Evolutionary conservation across 1,140 invertebrate genomes (phyloP), one percentile per base, ranked within the genome.

Genomic region (Proales similis): DNA sequence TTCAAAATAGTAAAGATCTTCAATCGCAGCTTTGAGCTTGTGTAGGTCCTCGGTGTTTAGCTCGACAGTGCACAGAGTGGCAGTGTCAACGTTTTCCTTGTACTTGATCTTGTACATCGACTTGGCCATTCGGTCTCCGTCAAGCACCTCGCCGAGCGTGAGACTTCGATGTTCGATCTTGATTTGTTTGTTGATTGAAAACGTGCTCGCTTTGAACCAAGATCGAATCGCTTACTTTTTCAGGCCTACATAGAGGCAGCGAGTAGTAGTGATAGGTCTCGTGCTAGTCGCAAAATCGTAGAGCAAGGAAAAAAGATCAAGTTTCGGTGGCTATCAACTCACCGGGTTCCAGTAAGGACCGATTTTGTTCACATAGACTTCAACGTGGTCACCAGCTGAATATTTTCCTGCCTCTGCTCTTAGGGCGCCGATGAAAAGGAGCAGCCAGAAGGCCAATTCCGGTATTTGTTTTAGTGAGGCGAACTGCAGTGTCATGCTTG

Each of bases 251-350:
- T 0, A 80, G 76, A 33, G 79, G 79, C 17, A 80, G 67, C 61
- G 77, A 72, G 66, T 80, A 80, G 67, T 79, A 80, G 65, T 80
- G 79, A 65, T 80, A 80, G 0, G 79, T 80, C 68, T 80, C 79
- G 72, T 80, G 79, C 27, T 57, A 12, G n/a, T n/a, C n/a, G n/a
- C n/a, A 26, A 57, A 57, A 57, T 17, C 45, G 17, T 9, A 36
- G n/a, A 53, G 38, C 4, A 20, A 3, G 12, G 6, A 11, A 5
- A 32, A 12, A 12, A 12, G 22, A 20, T 38, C 20, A 53, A 11
- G 4, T 38, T 53, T 11, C 22, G 14, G 42, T 4, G 19, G 24
- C 11, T 20, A 6, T 38, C 17, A 9, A 53, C 38, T 38, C 45
- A 57, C 51, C 1, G 78, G 78, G 67, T 80, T 80, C 69, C 77